Base-by-base conservation (phyloP, 2,888 invertebrate species). In the Pyrgus malvae region DNA sequence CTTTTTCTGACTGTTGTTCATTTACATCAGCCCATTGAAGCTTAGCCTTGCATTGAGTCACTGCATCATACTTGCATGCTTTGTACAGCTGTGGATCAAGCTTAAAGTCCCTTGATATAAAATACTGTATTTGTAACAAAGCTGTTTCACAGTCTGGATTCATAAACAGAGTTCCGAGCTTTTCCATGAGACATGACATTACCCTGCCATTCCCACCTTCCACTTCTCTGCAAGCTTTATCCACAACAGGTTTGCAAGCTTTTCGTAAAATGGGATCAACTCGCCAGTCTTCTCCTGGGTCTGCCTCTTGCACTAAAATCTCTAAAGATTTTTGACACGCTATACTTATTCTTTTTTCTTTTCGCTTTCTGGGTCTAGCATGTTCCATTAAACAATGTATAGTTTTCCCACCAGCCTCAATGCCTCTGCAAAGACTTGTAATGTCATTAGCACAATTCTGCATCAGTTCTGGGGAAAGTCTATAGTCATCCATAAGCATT, bases 301-400 rank as follows among this genome's bases (percentile, higher is more conserved):
- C 98, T 3, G 97, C 94, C 69, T 96, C 94, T 83, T 95, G 95
- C 2, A 99, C 91, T 37, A 99, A 83, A 29, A 91, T 88, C 81
- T 97, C 96, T 57, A 99, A 80, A 48, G 96, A 95, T 74, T 94
- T 92, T 75, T 94, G 93, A 70, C 97, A 98, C 45, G 90, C 85
- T 12, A 92, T 77, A 27, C 94, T 92, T 21, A 97, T 93, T 61
- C 94, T 88, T 68, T 93, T 91, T 6, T 93, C 93, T 67, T 92
- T 92, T 67, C 91, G 89, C 68, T 91, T 91, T 62, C 92, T 91
- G 1, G 92, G 91, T 66, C 95, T 92, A 0, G 96, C 95, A 79
- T 96, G 94, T 33, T 96, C 95, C 97, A 99, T 97, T 37, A 99
- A 88, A 76, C 99, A 99, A 77, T 99, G 99, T 63, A 99, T 95